Evolutionary conservation across 1,140 invertebrate species (phyloP).

Genomic region (Drosophila pandora): DNA sequence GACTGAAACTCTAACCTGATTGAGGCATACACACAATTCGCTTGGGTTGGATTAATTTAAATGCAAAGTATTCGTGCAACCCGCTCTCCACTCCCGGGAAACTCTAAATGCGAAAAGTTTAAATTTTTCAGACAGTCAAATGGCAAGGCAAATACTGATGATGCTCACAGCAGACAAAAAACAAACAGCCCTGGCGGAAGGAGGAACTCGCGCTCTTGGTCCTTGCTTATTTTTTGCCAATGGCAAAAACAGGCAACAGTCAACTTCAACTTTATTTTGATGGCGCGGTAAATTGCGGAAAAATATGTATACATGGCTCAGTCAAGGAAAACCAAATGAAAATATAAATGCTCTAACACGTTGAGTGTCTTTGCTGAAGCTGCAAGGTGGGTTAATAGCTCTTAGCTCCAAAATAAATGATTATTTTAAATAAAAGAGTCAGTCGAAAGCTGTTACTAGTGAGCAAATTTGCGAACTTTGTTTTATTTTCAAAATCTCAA

Average conservation of each 20-base stretch:
- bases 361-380: not conserved
- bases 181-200: constrained; percentile 10
- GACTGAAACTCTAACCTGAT: not conserved
- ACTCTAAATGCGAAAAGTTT: constrained; percentile 34
- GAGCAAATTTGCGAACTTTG: too few relatives aligned
- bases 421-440: too few relatives aligned
- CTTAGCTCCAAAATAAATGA: too few relatives aligned
- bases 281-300: constrained; percentile 68
- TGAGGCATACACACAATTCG: constrained; percentile 7
- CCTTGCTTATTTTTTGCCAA: constrained; percentile 34
- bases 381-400: not conserved
- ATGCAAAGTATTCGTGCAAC: constrained; percentile 23
- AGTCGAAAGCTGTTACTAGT: too few relatives aligned
- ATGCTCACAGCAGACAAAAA: constrained; percentile 26
- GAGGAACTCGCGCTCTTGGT: not conserved
- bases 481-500: not conserved
- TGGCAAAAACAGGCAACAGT: constrained; percentile 56
- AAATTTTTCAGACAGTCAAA: constrained; percentile 43
- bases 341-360: constrained; percentile 10
- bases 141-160: constrained; percentile 53
- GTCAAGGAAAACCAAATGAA: constrained; percentile 25
- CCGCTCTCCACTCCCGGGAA: constrained; percentile 5
- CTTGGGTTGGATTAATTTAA: constrained; percentile 25
- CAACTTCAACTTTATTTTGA: constrained; percentile 73
- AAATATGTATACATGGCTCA: constrained; percentile 46